Evolutionary conservation across 2,888 invertebrate species (phyloP), one percentile per base, ranked within the genome.

Genomic region (Allygus modestus): DNA sequence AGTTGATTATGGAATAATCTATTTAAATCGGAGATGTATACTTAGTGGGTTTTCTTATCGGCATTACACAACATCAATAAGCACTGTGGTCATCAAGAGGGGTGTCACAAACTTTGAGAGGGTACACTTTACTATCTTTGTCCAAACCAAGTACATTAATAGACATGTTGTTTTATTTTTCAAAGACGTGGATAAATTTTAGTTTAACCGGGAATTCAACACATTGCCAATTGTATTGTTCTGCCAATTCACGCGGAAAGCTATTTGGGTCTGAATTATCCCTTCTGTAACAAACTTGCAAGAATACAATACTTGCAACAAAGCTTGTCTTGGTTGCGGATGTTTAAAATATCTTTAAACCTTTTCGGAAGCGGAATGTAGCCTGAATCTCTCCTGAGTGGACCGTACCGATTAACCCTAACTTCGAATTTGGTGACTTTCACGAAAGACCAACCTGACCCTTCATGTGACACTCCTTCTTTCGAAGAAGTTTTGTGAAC

Each of bases 391-490:
- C 61, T 20, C 31, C 37, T 71, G 28, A 71, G 31, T 37, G 71
- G 71, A 20, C 1, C 31, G 33, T 33, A 71, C 15, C 26, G 23
- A n/a, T 71, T 71, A 9, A 71, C n/a, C 20, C 71, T 26, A n/a
- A 71, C 31, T 71, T 71, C 71, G 37, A 71, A 33, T 71, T 71
- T 71, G 4, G 71, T 17, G 20, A 33, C 71, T 71, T 33, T 71
- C 31, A 71, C 1, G 31, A 71, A 71, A n/a, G 71, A 33, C 71
- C 71, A 71, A n/a, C 71, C 71, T 33, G 33, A 17, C 20, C 71
- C 71, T 33, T 71, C 71, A 71, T 71, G 71, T 17, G 7, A 71
- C 71, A 71, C 33, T 71, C 33, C 37, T 71, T 37, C 15, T 71
- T 33, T 1, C 37, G 33, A n/a, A 71, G 31, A 7, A 71, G 71